phyloP scores from a whole-genome alignment of 1,140 invertebrate species.

The Bilobella aurantiaca region DNA sequence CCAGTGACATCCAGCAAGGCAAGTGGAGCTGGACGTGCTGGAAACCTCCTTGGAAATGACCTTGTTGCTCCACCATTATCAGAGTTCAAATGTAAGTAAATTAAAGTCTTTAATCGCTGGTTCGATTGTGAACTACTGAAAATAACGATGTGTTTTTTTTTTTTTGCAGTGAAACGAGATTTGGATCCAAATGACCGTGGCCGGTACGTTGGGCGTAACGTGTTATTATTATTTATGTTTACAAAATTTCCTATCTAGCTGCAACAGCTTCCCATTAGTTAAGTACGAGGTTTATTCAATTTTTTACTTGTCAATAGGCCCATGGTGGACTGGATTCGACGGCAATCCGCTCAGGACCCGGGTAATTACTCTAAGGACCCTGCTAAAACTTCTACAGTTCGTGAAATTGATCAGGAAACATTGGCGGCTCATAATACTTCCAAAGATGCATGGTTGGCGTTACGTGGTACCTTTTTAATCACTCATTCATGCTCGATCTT shows the following conservation, averaged over 20 bases:
- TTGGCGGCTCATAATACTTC: constrained; percentile 15
- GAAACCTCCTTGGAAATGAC: background rate
- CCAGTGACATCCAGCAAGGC: background rate
- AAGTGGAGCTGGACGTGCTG: background rate
- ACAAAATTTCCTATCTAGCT: too few relatives aligned
- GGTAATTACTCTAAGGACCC: background rate
- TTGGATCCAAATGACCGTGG: background rate
- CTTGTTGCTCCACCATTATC: background rate
- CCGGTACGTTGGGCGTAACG: background rate
- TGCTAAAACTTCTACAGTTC: background rate
- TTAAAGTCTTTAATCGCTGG: background rate
- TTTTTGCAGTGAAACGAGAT: background rate
- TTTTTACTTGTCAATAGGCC: background rate
- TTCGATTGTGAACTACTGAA: background rate
- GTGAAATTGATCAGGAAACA: constrained; percentile 12
- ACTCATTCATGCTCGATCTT: background rate
- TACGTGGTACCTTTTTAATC: constrained; percentile 15
- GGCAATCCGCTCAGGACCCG: background rate
- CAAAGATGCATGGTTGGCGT: constrained; percentile 25
- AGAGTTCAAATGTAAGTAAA: background rate
- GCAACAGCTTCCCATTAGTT: too few relatives aligned
- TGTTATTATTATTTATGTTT: background rate
- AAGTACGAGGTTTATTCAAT: too few relatives aligned
- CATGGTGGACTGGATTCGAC: constrained; percentile 1
- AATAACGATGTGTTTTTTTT: background rate